These are phyloP conservation scores for Ophion slaviceki DNA, from an alignment of 2,888 invertebrate genomes.

Conservation along the genomic window DNA sequence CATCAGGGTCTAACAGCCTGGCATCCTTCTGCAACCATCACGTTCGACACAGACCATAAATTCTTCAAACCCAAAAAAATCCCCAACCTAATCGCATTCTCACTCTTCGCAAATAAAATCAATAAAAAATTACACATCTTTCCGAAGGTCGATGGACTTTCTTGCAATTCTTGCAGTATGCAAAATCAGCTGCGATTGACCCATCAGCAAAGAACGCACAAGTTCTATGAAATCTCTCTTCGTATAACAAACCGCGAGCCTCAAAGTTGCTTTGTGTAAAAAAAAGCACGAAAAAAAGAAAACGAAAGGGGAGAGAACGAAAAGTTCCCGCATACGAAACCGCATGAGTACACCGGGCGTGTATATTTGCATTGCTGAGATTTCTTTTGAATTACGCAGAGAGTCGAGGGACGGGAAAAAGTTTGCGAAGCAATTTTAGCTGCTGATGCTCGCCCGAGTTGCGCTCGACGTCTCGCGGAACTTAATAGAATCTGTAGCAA, in stretches of 20 bases:
- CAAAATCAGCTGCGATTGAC: slow-evolving; percentile 44
- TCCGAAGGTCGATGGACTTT: no score
- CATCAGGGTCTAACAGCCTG: no score
- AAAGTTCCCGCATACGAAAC: slow-evolving; percentile 34
- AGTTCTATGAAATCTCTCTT: slow-evolving; percentile 18
- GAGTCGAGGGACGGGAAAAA: slow-evolving; percentile 50
- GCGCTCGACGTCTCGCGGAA: slow-evolving; percentile 33
- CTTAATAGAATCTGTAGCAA: slow-evolving; percentile 62
- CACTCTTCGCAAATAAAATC: no score
- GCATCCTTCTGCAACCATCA: no score
- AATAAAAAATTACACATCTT: no score
- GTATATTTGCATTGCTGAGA: slow-evolving; percentile 63
- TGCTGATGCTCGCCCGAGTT: slow-evolving; percentile 58
- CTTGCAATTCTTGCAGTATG: slow-evolving; percentile 41
- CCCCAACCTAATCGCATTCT: no score
- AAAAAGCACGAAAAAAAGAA: slow-evolving; percentile 23
- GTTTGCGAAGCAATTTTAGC: slow-evolving; percentile 66
- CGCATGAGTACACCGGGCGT: slow-evolving; percentile 29
- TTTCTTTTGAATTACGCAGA: slow-evolving; percentile 65
- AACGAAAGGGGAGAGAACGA: slow-evolving; percentile 13
- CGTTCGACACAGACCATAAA: no score
- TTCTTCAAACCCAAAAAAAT: no score
- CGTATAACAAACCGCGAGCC: slow-evolving; percentile 31
- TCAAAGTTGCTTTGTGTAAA: slow-evolving; percentile 19
- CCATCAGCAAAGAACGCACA: slow-evolving; percentile 19